Base-by-base conservation (phyloP, 2,113 vertebrate species). In the Mungos mungo region DNA sequence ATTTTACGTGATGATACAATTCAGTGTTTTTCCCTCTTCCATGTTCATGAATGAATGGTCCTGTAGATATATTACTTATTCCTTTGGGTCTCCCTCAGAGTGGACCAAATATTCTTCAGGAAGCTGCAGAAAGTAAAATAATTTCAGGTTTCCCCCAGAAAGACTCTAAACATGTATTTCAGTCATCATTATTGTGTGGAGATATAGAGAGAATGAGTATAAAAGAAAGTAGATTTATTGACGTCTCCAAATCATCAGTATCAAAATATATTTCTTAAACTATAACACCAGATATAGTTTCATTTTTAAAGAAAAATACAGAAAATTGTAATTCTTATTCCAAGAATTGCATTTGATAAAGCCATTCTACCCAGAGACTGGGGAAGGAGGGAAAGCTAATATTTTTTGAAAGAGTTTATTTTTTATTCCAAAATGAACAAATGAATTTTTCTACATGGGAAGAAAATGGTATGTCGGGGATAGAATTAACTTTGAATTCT, bases 1-100 rank as follows among this genome's bases (percentile, higher is more conserved):
- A 93, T 90, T 96, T 97, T 94, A 92, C 86, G 47, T 52, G 86
- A 94, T 96, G 69, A 88, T 96, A 81, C 93, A 97, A 97, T 92
- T 92, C 90, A 88, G 87, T 98, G 45, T 96, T 97, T 98, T 95
- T 81, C 41, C 90, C 84, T 81, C 60, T 95, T 90, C 69, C 60
- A 41, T 82, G 23, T 86, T 95, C 69, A 57, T 88, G 87, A 98
- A 96, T 95, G 81, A 97, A 88, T 95, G 90, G 57, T 81, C 95
- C 82, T 95, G 60, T 95, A 79, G 74, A 19, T 47, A 23, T 88
- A 54, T 63, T 95, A 95, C 94, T 97, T 88, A 81, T 90, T 94
- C 91, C 85, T 90, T 57, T 89, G 79, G 69, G 90, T 4, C 31
- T 81, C 47, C 27, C 87, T 81, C 60, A 12, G 41, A 88, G 18